Percentiles rank a stretch among this genome's conserved stretches.
These are phyloP conservation scores for Saiga tatarica DNA, from an alignment of 2,113 vertebrate species.

Conservation along the genomic window DNA sequence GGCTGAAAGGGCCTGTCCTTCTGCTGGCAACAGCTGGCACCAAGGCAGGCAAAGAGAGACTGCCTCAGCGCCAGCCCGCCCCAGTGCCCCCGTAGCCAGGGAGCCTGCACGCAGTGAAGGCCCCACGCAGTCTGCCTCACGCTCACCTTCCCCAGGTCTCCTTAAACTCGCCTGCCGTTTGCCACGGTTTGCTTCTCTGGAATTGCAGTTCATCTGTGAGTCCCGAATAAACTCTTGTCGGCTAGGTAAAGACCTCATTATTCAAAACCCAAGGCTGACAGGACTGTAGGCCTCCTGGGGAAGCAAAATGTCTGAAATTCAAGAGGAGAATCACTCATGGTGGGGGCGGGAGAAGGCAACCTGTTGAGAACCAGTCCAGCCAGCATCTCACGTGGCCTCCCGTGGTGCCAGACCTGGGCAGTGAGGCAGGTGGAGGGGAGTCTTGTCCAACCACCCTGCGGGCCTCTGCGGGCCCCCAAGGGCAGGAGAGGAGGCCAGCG, in stretches of 20 bases:
- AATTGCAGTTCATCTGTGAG: background rate
- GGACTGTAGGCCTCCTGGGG: background rate
- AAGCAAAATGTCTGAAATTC: background rate
- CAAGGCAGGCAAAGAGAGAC: background rate
- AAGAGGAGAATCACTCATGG: background rate
- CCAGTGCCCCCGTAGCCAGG: accelerated
- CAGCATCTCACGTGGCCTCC: background rate
- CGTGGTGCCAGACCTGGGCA: background rate
- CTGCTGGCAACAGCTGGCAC: background rate
- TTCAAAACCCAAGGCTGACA: background rate
- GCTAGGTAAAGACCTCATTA: background rate
- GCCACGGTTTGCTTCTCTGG: background rate
- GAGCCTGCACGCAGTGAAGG: accelerated
- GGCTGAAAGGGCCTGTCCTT: background rate
- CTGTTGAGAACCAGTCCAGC: background rate
- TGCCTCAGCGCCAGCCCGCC: background rate
- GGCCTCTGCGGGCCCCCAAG: background rate
- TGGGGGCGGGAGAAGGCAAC: background rate
- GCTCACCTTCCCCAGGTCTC: background rate
- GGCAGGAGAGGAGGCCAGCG: background rate
- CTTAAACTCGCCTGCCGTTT: accelerated
- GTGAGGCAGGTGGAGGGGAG: no score
- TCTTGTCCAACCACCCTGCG: background rate
- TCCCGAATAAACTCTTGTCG: background rate
- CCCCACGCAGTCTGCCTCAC: accelerated